Conservation (phyloP, 2,113 vertebrate genomes). For the Glareola pratincola region DNA sequence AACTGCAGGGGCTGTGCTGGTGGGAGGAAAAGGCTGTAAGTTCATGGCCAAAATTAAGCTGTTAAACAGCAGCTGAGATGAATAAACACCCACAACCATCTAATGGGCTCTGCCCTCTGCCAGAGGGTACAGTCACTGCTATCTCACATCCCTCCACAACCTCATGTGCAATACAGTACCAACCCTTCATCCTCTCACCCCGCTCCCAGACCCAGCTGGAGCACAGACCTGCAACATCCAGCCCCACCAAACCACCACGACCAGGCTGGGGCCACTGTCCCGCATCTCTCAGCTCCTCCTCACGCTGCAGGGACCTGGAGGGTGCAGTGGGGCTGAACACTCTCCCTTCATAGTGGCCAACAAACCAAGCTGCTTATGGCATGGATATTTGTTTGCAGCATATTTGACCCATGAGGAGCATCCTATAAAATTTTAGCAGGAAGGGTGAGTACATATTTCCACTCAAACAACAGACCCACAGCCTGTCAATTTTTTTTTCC, state of each 20-base stretch:
- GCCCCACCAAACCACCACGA: not conserved
- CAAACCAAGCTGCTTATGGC: not conserved
- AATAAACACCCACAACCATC: not conserved
- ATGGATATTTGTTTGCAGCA: not conserved
- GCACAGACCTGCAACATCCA: not conserved
- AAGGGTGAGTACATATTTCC: fast-evolving
- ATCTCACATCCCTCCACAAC: not conserved
- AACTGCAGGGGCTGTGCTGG: not conserved
- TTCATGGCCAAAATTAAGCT: not conserved
- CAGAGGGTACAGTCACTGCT: not conserved
- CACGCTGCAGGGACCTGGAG: not conserved
- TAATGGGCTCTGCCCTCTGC: not conserved
- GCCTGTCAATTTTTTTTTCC: not conserved
- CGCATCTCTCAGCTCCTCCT: not conserved
- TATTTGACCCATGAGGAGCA: not conserved
- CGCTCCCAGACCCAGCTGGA: not conserved
- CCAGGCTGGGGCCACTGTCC: not conserved
- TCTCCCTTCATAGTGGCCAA: not conserved
- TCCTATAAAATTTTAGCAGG: not conserved
- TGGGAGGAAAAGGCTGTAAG: not conserved
- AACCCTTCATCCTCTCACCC: not conserved
- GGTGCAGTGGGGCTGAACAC: not conserved
- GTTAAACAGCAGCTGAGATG: not conserved
- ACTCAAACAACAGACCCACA: not conserved
- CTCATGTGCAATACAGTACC: not conserved